phyloP scores from a whole-genome alignment of 2,888 invertebrate species.

The Leptinotarsa peninsularis region DNA sequence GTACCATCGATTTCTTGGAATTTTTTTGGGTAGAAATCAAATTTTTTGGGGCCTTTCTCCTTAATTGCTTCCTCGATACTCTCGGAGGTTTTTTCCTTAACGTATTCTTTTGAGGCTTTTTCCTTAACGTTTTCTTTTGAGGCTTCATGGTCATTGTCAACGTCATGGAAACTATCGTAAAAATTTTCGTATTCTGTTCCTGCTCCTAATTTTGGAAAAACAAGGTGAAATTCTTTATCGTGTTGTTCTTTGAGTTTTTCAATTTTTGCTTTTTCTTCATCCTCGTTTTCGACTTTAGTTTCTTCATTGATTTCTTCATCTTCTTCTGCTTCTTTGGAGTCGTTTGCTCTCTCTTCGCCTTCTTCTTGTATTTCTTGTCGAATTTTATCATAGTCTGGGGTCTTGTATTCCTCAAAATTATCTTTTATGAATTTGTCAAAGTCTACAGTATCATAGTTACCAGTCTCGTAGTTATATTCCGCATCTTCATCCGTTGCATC shows the following conservation, averaged over 20 bases:
- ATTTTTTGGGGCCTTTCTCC: constrained; percentile 13
- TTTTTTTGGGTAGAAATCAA: constrained; percentile 14
- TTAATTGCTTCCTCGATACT: not conserved
- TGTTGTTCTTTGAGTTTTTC: constrained; percentile 35
- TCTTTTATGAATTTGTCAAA: constrained; percentile 42
- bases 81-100: constrained; percentile 26
- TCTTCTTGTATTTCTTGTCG: constrained; percentile 38
- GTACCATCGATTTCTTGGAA: constrained; percentile 4
- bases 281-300: constrained; percentile 11
- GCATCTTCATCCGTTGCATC: constrained; percentile 32
- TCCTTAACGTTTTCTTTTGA: constrained; percentile 26
- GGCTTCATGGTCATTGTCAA: constrained; percentile 23
- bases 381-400: constrained; percentile 39
- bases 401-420: constrained; percentile 40
- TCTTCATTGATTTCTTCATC: constrained; percentile 37
- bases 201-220: constrained; percentile 42
- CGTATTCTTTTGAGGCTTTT: constrained; percentile 19
- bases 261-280: constrained; percentile 31
- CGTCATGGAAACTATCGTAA: constrained; percentile 13
- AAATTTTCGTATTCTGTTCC: constrained; percentile 43
- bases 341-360: constrained; percentile 29
- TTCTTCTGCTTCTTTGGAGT: constrained; percentile 6
- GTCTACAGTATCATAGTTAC: constrained; percentile 40
- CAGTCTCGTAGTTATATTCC: constrained; percentile 27
- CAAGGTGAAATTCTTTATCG: constrained; percentile 37